These are phyloP conservation scores for Acipenser transmontanus DNA, from an alignment of 2,797 vertebrate species.

Conservation along the genomic window DNA sequence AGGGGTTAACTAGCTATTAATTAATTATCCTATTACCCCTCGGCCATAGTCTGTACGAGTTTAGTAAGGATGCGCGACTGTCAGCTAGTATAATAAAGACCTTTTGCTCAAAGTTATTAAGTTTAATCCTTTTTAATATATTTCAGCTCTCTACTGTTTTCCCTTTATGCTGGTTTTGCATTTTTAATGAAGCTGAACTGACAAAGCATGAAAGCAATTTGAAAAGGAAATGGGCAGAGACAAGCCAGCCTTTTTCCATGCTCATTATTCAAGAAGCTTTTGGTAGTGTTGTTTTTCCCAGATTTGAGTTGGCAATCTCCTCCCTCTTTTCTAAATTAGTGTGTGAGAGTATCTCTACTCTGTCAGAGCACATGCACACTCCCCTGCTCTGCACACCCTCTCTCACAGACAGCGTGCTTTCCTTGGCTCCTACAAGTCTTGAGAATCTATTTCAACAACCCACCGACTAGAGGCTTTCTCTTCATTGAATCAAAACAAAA, in stretches of 20 bases:
- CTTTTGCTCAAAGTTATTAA: neutral
- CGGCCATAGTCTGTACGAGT: too few species aligned
- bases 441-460: neutral
- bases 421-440: slow-evolving; percentile 15
- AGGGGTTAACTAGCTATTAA: too few species aligned
- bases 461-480: neutral
- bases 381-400: slow-evolving; percentile 8
- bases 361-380: slow-evolving; percentile 10
- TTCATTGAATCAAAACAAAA: too few species aligned
- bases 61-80: too few species aligned
- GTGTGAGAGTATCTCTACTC: slow-evolving; percentile 16
- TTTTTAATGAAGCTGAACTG: slow-evolving; percentile 57
- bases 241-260: slow-evolving; percentile 52
- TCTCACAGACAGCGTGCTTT: slow-evolving; percentile 29
- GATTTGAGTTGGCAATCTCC: slow-evolving; percentile 31
- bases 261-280: slow-evolving; percentile 63
- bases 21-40: too few species aligned
- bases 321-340: slow-evolving; percentile 24
- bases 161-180: slow-evolving; percentile 41
- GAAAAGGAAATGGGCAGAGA: slow-evolving; percentile 48
- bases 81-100: neutral
- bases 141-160: slow-evolving; percentile 16
- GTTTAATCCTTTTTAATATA: neutral
- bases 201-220: slow-evolving; percentile 66
- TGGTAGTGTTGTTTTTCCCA: slow-evolving; percentile 19